A percentile compares a stretch with the other conserved stretches of the same genome.
These are phyloP conservation scores for Ophiothrix spiculata DNA, from an alignment of 35 echinoderm and acorn worm species.

Conservation along the genomic window DNA sequence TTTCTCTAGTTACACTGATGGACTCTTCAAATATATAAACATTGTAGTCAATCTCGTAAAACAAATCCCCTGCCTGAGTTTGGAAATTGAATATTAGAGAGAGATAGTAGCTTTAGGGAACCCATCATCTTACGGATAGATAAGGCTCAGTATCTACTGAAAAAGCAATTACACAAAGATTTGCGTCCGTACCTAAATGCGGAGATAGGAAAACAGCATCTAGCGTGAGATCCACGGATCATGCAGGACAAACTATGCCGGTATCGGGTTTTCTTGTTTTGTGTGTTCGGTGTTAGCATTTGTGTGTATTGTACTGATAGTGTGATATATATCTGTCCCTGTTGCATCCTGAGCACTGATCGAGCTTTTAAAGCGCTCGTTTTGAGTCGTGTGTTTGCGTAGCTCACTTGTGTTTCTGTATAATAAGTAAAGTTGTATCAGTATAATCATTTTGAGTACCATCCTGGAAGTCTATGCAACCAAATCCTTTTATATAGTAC, in stretches of 20 bases:
- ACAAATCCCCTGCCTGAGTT: neutral
- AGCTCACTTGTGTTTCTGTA: neutral
- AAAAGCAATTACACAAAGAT: constrained; percentile 13
- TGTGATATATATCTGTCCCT: neutral
- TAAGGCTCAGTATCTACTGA: constrained; percentile 2
- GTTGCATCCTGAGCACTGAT: neutral
- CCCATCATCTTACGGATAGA: neutral
- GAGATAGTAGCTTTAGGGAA: constrained; percentile 1
- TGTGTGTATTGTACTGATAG: constrained; percentile 2
- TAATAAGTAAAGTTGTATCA: neutral
- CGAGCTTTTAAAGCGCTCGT: neutral
- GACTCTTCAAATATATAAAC: neutral
- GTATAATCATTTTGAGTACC: neutral
- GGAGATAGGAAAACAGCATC: neutral
- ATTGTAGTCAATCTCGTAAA: constrained; percentile 1
- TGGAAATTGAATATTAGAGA: constrained; percentile 3
- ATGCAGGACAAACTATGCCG: neutral
- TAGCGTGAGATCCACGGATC: constrained; percentile 9
- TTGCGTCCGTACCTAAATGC: neutral
- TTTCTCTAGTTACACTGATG: neutral
- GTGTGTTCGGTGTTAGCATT: neutral
- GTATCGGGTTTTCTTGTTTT: neutral
- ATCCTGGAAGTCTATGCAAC: constrained; percentile 4
- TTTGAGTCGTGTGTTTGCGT: neutral
- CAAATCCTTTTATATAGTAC: neutral